Evolutionary conservation across 2,113 vertebrate genomes (phyloP).

Genomic region (Callospermophilus lateralis): DNA sequence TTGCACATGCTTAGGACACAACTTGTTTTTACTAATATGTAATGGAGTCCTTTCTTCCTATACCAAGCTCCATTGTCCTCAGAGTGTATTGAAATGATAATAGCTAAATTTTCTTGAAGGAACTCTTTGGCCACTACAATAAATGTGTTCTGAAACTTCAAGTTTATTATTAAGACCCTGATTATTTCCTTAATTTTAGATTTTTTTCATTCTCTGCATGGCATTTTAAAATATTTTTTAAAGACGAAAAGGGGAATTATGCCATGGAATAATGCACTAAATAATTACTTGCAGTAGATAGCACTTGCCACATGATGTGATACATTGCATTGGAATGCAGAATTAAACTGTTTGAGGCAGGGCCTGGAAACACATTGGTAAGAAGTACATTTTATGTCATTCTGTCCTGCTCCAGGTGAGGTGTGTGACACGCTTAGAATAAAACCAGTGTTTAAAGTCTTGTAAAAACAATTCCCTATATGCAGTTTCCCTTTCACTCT

Average conservation of each 20-base stretch:
- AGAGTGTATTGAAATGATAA: neutral
- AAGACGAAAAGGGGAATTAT: neutral
- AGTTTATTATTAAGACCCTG: neutral
- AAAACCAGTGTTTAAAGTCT: slow-evolving; percentile 40
- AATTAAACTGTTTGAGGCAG: slow-evolving; percentile 44
- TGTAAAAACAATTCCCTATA: slow-evolving; percentile 38
- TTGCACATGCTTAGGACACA: neutral
- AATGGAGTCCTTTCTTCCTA: neutral
- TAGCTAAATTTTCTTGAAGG: neutral
- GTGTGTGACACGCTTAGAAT: neutral
- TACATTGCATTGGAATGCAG: neutral
- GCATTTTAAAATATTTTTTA: slow-evolving; percentile 42
- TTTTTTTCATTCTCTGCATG: neutral
- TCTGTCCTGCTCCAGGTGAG: neutral
- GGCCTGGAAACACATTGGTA: neutral
- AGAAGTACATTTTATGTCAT: neutral
- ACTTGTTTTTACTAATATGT: neutral
- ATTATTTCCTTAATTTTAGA: slow-evolving; percentile 25
- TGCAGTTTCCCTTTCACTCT: neutral
- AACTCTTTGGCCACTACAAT: neutral
- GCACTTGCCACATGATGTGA: neutral
- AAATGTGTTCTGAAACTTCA: neutral
- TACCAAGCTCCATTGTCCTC: neutral
- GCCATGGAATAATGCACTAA: neutral
- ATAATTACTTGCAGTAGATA: slow-evolving; percentile 24